Percentiles rank a stretch among this genome's conserved stretches.
Evolutionary conservation across 2,888 invertebrate genomes (phyloP).

Genomic region (Sepioteuthis lessoniana): DNA sequence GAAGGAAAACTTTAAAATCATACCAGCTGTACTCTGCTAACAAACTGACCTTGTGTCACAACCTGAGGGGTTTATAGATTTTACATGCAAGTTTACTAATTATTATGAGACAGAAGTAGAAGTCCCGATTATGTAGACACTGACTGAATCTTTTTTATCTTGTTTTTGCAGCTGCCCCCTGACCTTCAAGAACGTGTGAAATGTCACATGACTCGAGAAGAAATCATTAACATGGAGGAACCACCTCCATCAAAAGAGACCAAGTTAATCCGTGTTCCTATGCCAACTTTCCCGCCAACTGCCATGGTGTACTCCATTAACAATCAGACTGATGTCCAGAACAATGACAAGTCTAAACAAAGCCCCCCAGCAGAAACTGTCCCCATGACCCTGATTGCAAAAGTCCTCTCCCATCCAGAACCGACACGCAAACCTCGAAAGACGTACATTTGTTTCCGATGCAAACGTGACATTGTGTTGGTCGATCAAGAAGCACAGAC

Average conservation of each 20-base stretch:
- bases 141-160: conserved; percentile 44
- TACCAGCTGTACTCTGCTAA: too few species aligned
- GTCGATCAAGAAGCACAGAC: conserved; percentile 70
- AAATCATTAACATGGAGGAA: conserved; percentile 67
- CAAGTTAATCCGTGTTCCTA: conserved; percentile 82
- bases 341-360: conserved; percentile 52
- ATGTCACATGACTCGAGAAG: conserved; percentile 73
- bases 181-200: conserved; percentile 92
- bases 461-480: conserved; percentile 65
- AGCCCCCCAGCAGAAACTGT: conserved; percentile 58
- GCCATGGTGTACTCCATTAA: conserved; percentile 83
- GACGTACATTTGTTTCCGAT: conserved; percentile 69
- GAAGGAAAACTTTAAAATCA: too few species aligned
- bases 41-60: too few species aligned
- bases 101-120: background rate
- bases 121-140: background rate
- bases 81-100: too few species aligned
- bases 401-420: conserved; percentile 69
- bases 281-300: conserved; percentile 87
- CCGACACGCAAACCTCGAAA: conserved; percentile 61
- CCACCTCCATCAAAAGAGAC: conserved; percentile 56
- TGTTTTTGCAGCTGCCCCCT: conserved; percentile 84
- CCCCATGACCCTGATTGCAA: conserved; percentile 71
- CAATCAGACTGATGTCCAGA: conserved; percentile 60
- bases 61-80: too few species aligned